These are phyloP conservation scores for Tenualosa thibaudeaui DNA, from an alignment of 2,797 vertebrate genomes.

Conservation along the genomic window DNA sequence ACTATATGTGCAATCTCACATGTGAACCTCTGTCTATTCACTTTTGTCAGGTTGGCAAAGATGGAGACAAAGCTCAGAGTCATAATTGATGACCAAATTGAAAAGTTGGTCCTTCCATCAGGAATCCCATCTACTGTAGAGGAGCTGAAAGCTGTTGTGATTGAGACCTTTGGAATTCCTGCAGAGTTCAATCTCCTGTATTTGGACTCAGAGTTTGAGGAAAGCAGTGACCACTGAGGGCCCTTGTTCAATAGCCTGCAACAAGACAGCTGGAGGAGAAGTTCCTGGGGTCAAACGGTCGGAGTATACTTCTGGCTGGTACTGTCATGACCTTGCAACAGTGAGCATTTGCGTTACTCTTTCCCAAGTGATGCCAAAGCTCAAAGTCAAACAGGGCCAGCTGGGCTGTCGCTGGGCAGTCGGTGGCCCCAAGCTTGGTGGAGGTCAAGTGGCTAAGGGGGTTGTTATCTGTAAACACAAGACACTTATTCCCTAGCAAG, in stretches of 20 bases:
- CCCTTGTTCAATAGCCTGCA: too few species aligned
- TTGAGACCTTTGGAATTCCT: constrained; percentile 32
- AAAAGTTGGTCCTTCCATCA: background rate
- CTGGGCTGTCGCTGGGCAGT: constrained; percentile 15
- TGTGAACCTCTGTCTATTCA: constrained; percentile 8
- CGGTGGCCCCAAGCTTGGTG: background rate
- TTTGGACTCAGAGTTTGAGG: constrained; percentile 46
- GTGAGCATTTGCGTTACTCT: background rate
- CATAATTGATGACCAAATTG: constrained; percentile 25
- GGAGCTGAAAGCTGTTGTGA: constrained; percentile 45
- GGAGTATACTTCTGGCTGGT: too few species aligned
- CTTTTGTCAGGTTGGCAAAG: constrained; percentile 43
- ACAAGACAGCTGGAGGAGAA: too few species aligned
- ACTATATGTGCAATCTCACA: background rate
- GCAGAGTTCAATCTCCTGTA: constrained; percentile 45
- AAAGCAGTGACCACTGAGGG: too few species aligned
- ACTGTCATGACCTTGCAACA: constrained; percentile 11
- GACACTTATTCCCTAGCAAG: too few species aligned
- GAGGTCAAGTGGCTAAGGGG: too few species aligned
- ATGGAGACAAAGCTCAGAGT: too few species aligned
- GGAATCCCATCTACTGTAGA: constrained; percentile 42
- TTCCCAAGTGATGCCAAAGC: background rate
- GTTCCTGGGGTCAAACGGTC: too few species aligned
- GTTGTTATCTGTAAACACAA: too few species aligned
- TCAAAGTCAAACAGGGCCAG: background rate